phyloP scores from a whole-genome alignment of 2,113 vertebrate genomes.

The Cepphus grylle region DNA sequence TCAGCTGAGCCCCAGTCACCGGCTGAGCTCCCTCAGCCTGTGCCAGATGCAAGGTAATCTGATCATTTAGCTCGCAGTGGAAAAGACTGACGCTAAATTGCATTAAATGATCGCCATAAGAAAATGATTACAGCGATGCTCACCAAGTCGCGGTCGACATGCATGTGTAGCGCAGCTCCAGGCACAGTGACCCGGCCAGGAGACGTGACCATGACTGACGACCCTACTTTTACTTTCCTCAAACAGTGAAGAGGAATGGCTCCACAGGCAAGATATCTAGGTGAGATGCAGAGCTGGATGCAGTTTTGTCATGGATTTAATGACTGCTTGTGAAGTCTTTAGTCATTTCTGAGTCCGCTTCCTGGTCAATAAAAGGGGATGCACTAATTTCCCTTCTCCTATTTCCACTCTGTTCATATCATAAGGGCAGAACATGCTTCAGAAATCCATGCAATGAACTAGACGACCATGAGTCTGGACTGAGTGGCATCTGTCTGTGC shows the following conservation, averaged over 20 bases:
- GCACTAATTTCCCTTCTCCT: not conserved
- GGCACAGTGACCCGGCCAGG: not conserved
- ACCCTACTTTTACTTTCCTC: not conserved
- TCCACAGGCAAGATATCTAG: not conserved
- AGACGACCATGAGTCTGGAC: not conserved
- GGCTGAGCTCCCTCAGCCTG: not conserved
- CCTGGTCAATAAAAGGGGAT: not conserved
- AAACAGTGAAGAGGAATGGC: not conserved
- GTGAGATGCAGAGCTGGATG: not conserved
- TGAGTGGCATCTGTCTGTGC: not conserved
- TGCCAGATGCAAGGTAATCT: slow-evolving; percentile 13
- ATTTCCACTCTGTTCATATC: not conserved
- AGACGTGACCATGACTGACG: not conserved
- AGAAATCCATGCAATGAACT: not conserved
- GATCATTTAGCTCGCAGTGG: not conserved
- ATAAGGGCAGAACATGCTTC: not conserved
- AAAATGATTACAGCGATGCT: not conserved
- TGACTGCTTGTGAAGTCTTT: not conserved
- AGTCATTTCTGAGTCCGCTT: not conserved
- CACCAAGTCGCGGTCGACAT: not conserved
- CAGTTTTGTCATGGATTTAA: not conserved
- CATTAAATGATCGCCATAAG: slow-evolving; percentile 7
- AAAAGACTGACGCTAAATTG: not conserved
- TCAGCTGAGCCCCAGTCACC: not conserved
- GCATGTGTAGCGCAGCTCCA: not conserved